Conservation (phyloP, 92 coral and sea anemone genomes). For the Blastomussa wellsi region DNA sequence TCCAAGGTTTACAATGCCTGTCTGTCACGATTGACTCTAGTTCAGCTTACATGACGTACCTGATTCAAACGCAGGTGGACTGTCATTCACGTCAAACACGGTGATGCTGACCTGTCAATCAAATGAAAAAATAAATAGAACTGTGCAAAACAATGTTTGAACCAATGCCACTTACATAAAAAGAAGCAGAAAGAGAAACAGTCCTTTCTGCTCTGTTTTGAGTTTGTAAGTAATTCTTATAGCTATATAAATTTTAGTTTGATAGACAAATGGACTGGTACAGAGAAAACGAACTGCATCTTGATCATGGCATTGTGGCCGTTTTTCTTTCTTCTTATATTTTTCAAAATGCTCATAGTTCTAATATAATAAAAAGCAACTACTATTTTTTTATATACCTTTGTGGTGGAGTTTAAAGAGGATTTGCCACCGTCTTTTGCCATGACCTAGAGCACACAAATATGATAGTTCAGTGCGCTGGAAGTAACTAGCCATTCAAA, state of each 20-base stretch:
- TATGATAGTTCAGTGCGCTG: too few relatives aligned
- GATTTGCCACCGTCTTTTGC: conserved; percentile 79
- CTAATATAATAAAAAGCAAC: not conserved
- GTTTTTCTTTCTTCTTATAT: not conserved
- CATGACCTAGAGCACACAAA: conserved; percentile 55
- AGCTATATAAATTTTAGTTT: not conserved
- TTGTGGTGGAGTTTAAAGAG: conserved; percentile 78
- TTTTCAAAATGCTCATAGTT: too few relatives aligned
- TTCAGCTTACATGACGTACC: conserved; percentile 45
- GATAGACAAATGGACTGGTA: not conserved
- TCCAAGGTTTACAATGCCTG: too few relatives aligned
- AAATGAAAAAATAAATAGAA: not conserved
- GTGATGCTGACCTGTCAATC: conserved; percentile 68
- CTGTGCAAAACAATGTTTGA: not conserved
- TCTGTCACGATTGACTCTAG: not conserved
- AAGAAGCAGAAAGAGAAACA: too few relatives aligned
- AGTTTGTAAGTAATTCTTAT: not conserved
- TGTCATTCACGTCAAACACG: conserved; percentile 87
- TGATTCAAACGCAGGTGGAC: conserved; percentile 77
- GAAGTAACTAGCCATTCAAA: too few relatives aligned
- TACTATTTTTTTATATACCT: conserved; percentile 32
- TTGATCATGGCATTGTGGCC: not conserved
- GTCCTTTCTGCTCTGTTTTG: not conserved
- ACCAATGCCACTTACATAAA: not conserved
- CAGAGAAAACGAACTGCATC: not conserved